Evolutionary conservation across 2,888 invertebrate species (phyloP).

Genomic region (Phaonia tiefii): DNA sequence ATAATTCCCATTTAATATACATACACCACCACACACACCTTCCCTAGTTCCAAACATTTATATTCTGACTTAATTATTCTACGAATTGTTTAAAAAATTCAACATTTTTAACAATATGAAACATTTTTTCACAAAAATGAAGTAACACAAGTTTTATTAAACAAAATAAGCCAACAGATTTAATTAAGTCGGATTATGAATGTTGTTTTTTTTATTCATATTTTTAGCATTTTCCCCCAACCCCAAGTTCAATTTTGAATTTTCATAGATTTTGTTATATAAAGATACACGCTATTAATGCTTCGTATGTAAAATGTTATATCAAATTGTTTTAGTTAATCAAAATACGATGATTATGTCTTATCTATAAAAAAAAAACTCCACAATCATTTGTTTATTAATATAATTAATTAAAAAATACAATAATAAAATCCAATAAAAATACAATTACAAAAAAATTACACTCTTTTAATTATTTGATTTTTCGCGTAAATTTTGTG

Average conservation of each 20-base stretch:
- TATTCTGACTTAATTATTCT: background rate
- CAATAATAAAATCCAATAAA: constrained; percentile 25
- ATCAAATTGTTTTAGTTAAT: constrained; percentile 28
- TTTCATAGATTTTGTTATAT: background rate
- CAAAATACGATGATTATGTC: background rate
- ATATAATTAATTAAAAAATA: background rate
- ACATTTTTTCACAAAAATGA: no score
- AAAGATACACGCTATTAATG: constrained; percentile 16
- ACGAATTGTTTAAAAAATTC: background rate
- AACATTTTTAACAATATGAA: no score
- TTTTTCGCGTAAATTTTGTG: no score
- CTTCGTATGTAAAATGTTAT: constrained; percentile 11
- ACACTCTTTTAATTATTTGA: no score
- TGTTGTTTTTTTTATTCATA: no score
- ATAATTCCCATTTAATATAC: background rate
- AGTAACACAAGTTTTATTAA: no score
- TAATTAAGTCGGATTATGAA: no score
- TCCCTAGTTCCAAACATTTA: background rate
- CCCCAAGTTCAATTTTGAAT: background rate
- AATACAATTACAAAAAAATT: constrained; percentile 21
- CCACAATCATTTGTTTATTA: constrained; percentile 18
- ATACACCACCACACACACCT: background rate
- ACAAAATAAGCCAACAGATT: no score
- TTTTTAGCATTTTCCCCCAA: no score
- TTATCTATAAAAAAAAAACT: background rate